A percentile compares a stretch with the other conserved stretches of the same genome.
These are phyloP conservation scores for Holocentrus rufus DNA, from an alignment of 2,797 vertebrate genomes.

Conservation along the genomic window DNA sequence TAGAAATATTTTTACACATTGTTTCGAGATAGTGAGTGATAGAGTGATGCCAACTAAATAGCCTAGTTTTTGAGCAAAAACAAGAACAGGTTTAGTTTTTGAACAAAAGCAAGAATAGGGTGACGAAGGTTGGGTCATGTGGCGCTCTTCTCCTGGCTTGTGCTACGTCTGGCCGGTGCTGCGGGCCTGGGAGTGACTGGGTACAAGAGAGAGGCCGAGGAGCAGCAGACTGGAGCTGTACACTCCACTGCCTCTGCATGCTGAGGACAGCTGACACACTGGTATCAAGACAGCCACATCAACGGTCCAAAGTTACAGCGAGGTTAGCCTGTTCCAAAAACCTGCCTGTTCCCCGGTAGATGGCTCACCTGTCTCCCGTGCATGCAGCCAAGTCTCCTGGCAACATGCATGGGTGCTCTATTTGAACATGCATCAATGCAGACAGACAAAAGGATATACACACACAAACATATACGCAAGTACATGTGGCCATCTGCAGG, in stretches of 20 bases:
- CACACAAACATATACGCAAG: slow-evolving; percentile 28
- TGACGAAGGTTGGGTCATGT: slow-evolving; percentile 57
- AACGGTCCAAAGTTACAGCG: slow-evolving; percentile 71
- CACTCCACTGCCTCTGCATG: slow-evolving; percentile 82
- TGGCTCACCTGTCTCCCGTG: slow-evolving; percentile 80
- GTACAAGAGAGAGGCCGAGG: slow-evolving; percentile 60
- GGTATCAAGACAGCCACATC: slow-evolving; percentile 81
- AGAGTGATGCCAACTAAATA: slow-evolving; percentile 10
- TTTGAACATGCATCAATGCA: slow-evolving; percentile 37
- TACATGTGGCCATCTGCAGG: slow-evolving; percentile 24
- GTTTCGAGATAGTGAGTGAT: no score
- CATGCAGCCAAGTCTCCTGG: slow-evolving; percentile 69
- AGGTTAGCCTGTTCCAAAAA: slow-evolving; percentile 67
- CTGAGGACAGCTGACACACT: slow-evolving; percentile 85
- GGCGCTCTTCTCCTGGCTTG: slow-evolving; percentile 55
- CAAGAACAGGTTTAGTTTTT: slow-evolving; percentile 53
- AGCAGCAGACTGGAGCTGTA: slow-evolving; percentile 83
- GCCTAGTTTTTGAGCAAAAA: slow-evolving; percentile 59
- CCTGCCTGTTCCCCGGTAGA: slow-evolving; percentile 69
- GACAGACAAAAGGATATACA: slow-evolving; percentile 65
- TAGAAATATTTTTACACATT: not conserved
- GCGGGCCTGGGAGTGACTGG: slow-evolving; percentile 60
- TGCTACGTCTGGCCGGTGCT: slow-evolving; percentile 66
- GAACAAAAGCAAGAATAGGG: slow-evolving; percentile 71
- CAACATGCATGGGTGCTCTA: slow-evolving; percentile 21